Evolutionary conservation across 1,140 invertebrate genomes (phyloP).

Genomic region (Holcopasites calliopsidis): DNA sequence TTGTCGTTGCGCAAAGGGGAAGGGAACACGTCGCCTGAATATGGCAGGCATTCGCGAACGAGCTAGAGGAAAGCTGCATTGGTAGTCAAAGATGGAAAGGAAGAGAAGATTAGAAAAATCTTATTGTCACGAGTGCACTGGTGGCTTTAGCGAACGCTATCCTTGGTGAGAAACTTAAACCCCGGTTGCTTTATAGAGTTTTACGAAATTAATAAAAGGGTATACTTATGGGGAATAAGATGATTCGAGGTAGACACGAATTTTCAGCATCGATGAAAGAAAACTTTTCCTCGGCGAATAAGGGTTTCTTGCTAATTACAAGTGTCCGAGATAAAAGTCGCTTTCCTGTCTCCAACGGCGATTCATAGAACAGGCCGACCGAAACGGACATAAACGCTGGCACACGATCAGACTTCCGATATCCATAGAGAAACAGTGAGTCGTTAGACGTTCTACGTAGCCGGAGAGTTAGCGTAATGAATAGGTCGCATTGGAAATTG

Average conservation of each 20-base stretch:
- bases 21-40: slow-evolving; percentile 2
- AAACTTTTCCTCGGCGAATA: too few relatives aligned
- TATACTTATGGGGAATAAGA: too few relatives aligned
- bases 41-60: not conserved
- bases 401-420: not conserved
- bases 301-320: too few relatives aligned
- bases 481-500: slow-evolving; percentile 7
- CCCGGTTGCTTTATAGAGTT: too few relatives aligned
- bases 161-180: too few relatives aligned
- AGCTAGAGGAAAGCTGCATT: not conserved
- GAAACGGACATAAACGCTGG: not conserved
- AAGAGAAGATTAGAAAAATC: not conserved
- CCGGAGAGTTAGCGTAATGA: not conserved
- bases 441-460: not conserved
- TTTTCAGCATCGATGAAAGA: too few relatives aligned
- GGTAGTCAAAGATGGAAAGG: not conserved
- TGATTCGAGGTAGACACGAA: too few relatives aligned
- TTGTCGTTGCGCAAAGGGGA: slow-evolving; percentile 2
- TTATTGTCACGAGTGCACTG: not conserved
- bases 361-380: too few relatives aligned
- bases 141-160: too few relatives aligned
- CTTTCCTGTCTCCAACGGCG: too few relatives aligned
- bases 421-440: not conserved
- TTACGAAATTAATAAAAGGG: too few relatives aligned
- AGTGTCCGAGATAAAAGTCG: too few relatives aligned